A percentile compares a stretch with the other conserved stretches of the same genome.
Evolutionary conservation across 2,113 vertebrate species (phyloP).

Genomic region (Xenopus laevis): DNA sequence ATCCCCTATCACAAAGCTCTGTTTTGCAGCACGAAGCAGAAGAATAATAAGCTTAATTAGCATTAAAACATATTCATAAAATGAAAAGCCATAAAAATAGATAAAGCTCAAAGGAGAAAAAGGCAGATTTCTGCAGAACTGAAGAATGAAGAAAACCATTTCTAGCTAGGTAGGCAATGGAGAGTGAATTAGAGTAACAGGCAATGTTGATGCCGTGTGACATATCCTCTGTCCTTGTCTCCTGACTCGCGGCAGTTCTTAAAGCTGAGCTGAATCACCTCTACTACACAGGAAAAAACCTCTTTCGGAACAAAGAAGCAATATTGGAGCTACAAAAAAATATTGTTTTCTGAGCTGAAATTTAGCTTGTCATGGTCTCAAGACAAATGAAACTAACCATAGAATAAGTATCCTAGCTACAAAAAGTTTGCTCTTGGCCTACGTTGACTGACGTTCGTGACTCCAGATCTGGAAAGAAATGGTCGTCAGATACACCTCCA

Average conservation of each 20-base stretch:
- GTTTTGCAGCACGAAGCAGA: conserved; percentile 26
- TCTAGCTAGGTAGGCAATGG: conserved; percentile 37
- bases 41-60: conserved; percentile 37
- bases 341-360: conserved; percentile 48
- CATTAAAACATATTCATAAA: conserved; percentile 36
- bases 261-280: conserved; percentile 52
- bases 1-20: conserved; percentile 14
- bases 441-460: conserved; percentile 21
- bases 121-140: not conserved
- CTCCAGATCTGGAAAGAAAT: conserved; percentile 17
- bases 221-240: conserved; percentile 50
- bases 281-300: conserved; percentile 49
- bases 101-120: conserved; percentile 18
- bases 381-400: conserved; percentile 30
- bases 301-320: conserved; percentile 48
- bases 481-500: conserved; percentile 20
- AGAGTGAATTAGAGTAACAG: conserved; percentile 43
- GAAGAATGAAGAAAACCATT: conserved; percentile 24
- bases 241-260: conserved; percentile 49
- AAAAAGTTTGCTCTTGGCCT: conserved; percentile 35
- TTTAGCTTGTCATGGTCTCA: conserved; percentile 41
- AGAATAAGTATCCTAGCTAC: conserved; percentile 8
- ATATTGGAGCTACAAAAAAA: conserved; percentile 32
- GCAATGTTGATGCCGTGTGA: conserved; percentile 49
- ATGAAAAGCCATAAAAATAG: conserved; percentile 27